These are phyloP conservation scores for Archivesica marissinica DNA, from an alignment of 1,140 invertebrate species.

Conservation along the genomic window DNA sequence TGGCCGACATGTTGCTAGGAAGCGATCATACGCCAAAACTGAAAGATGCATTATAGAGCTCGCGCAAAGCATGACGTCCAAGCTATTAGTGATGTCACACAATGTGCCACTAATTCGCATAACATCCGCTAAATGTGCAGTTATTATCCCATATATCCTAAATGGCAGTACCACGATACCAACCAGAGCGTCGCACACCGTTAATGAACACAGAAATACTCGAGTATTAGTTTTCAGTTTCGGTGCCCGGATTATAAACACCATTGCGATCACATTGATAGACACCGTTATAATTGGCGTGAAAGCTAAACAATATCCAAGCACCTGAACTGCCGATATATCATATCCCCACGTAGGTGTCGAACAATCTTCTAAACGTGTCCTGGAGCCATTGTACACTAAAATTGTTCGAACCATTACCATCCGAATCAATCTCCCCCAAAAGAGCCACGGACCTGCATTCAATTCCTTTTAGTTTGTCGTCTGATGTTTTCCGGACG, in stretches of 20 bases:
- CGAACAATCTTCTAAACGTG: not conserved
- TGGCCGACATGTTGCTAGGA: slow-evolving; percentile 17
- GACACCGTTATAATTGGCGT: not conserved
- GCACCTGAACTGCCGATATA: not conserved
- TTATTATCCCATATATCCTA: slow-evolving; percentile 28
- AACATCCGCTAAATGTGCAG: not conserved
- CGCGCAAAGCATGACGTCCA: slow-evolving; percentile 19
- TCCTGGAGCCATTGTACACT: not conserved
- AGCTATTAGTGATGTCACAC: slow-evolving; percentile 24
- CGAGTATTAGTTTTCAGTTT: slow-evolving; percentile 39
- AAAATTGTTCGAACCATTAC: not conserved
- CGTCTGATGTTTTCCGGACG: too few species aligned
- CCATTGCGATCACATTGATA: slow-evolving; percentile 7
- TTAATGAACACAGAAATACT: slow-evolving; percentile 7
- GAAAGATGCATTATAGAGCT: not conserved
- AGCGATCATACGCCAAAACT: slow-evolving; percentile 17
- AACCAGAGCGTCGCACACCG: slow-evolving; percentile 6
- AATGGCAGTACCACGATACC: slow-evolving; percentile 21
- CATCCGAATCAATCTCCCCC: not conserved
- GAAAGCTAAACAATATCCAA: slow-evolving; percentile 16
- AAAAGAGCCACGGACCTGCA: not conserved
- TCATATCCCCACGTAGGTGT: slow-evolving; percentile 14
- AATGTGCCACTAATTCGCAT: not conserved
- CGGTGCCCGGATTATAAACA: slow-evolving; percentile 20
- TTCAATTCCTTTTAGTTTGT: too few species aligned